phyloP scores from a whole-genome alignment of 2,888 invertebrate genomes.

The Conops quadrifasciatus region DNA sequence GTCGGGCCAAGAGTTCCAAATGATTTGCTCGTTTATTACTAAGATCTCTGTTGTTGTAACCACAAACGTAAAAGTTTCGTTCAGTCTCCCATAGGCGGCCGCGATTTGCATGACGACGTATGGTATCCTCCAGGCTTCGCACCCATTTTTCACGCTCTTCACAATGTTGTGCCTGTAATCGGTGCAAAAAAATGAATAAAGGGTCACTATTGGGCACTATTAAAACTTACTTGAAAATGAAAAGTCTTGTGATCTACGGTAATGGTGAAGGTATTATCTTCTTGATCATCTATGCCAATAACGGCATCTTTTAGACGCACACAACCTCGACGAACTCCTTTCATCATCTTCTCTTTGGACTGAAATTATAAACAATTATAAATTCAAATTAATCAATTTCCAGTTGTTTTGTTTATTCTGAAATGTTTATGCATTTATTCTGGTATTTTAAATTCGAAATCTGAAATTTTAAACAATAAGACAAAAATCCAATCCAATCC shows the following conservation, averaged over 20 bases:
- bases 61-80: slow-evolving; percentile 58
- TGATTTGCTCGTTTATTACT: slow-evolving; percentile 61
- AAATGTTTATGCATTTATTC: no score
- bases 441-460: no score
- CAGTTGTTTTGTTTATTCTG: no score
- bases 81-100: slow-evolving; percentile 62
- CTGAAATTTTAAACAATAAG: no score
- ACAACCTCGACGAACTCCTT: slow-evolving; percentile 95
- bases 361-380: slow-evolving; percentile 66
- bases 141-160: slow-evolving; percentile 98
- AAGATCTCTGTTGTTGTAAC: slow-evolving; percentile 67
- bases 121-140: slow-evolving; percentile 92
- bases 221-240: slow-evolving; percentile 83
- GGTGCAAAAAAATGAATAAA: slow-evolving; percentile 7
- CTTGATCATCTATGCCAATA: slow-evolving; percentile 98
- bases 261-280: slow-evolving; percentile 98
- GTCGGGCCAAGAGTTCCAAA: slow-evolving; percentile 81
- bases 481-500: no score
- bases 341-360: slow-evolving; percentile 99
- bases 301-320: slow-evolving; percentile 97
- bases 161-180: slow-evolving; percentile 88
- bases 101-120: slow-evolving; percentile 80
- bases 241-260: slow-evolving; percentile 99
- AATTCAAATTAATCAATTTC: no score
- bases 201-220: no score